Evolutionary conservation across 92 coral and sea anemone species (phyloP).

Genomic region (Heliopora coerulea): DNA sequence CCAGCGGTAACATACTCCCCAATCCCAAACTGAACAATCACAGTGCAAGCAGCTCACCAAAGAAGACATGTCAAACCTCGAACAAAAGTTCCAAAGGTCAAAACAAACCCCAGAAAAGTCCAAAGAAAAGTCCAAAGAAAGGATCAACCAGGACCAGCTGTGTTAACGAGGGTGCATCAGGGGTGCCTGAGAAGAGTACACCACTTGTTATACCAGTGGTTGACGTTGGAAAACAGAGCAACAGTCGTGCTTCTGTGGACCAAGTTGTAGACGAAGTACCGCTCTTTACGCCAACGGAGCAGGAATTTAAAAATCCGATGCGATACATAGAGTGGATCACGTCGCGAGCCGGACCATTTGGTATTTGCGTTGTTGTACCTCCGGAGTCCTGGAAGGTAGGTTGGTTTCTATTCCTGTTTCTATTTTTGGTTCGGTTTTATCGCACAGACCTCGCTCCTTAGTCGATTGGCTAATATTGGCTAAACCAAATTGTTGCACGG

Average conservation of each 20-base stretch:
- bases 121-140: constrained; percentile 5
- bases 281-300: constrained; percentile 72
- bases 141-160: background rate
- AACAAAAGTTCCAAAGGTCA: background rate
- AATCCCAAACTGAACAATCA: too few relatives aligned
- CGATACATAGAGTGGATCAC: constrained; percentile 66
- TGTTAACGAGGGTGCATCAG: constrained; percentile 18
- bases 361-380: constrained; percentile 83
- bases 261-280: constrained; percentile 45
- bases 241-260: constrained; percentile 4
- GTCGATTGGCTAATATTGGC: background rate
- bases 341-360: constrained; percentile 59
- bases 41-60: too few relatives aligned
- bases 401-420: too few relatives aligned
- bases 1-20: background rate
- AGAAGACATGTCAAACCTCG: too few relatives aligned
- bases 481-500: too few relatives aligned
- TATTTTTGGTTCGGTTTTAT: too few relatives aligned
- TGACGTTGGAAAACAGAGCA: background rate
- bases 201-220: background rate
- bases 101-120: background rate
- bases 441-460: background rate
- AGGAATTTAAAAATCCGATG: constrained; percentile 84
- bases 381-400: constrained; percentile 96
- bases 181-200: background rate